Conservation (phyloP, 2,888 invertebrate species). For the Microctonus brassicae region DNA sequence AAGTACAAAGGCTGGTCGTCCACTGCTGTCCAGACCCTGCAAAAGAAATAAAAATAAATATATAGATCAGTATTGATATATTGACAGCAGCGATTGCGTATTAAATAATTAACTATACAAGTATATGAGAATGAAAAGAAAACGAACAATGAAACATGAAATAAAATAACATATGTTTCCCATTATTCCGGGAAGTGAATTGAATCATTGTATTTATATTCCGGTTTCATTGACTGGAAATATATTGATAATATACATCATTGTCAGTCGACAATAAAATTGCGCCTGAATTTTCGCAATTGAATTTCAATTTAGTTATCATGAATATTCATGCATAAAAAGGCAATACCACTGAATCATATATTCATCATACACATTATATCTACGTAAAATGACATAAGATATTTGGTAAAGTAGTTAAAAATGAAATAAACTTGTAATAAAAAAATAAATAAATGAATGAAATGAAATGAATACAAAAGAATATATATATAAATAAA, state of each 20-base stretch:
- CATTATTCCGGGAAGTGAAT: slow-evolving; percentile 13
- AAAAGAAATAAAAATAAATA: slow-evolving; percentile 54
- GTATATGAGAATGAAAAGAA: background rate
- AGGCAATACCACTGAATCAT: background rate
- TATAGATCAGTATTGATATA: slow-evolving; percentile 30
- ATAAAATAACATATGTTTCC: background rate
- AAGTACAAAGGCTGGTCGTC: slow-evolving; percentile 88
- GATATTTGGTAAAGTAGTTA: too few relatives aligned
- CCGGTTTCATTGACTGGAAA: background rate
- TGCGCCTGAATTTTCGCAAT: slow-evolving; percentile 2
- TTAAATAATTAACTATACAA: background rate
- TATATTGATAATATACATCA: too few relatives aligned
- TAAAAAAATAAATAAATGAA: too few relatives aligned
- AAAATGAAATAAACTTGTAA: too few relatives aligned
- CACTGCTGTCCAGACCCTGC: slow-evolving; percentile 90
- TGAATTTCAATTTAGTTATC: slow-evolving; percentile 16
- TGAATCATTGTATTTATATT: background rate
- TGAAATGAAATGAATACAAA: too few relatives aligned
- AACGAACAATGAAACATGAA: background rate
- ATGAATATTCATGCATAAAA: background rate
- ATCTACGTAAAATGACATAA: too few relatives aligned
- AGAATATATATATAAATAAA: too few relatives aligned
- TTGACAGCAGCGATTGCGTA: background rate
- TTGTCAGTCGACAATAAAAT: slow-evolving; percentile 11
- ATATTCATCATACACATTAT: too few relatives aligned